Conservation (phyloP, 2,113 vertebrate genomes). For the Oreochromis tanganicae region DNA sequence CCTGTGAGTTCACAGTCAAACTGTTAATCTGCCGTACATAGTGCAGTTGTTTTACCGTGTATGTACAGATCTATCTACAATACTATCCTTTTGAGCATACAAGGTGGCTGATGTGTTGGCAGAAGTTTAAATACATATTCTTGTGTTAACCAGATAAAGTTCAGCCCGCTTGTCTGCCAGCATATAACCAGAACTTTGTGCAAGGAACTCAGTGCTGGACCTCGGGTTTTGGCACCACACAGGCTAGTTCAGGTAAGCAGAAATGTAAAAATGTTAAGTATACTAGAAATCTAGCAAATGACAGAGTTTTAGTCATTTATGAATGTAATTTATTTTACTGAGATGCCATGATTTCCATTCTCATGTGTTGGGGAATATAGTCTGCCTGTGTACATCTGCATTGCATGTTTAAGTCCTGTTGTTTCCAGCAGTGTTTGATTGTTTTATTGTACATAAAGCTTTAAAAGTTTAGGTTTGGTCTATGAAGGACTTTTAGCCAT, state of each 20-base stretch:
- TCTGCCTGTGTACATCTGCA: background rate
- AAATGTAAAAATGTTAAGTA: background rate
- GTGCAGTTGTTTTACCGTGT: background rate
- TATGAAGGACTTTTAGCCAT: background rate
- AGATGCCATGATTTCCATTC: background rate
- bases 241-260: constrained; percentile 33
- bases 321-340: background rate
- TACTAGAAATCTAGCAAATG: background rate
- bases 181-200: constrained; percentile 69
- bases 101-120: background rate
- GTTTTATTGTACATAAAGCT: background rate
- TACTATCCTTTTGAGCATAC: background rate
- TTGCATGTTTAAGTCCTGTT: background rate
- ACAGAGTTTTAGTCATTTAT: background rate
- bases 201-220: constrained; percentile 78
- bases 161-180: constrained; percentile 84
- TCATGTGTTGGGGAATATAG: background rate
- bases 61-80: background rate
- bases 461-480: background rate
- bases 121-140: background rate
- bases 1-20: background rate
- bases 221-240: constrained; percentile 82
- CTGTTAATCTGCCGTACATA: background rate
- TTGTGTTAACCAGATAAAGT: constrained; percentile 69
- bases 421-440: background rate